phyloP scores from a whole-genome alignment of 1,140 invertebrate genomes.

The Brachionus koreanus region DNA sequence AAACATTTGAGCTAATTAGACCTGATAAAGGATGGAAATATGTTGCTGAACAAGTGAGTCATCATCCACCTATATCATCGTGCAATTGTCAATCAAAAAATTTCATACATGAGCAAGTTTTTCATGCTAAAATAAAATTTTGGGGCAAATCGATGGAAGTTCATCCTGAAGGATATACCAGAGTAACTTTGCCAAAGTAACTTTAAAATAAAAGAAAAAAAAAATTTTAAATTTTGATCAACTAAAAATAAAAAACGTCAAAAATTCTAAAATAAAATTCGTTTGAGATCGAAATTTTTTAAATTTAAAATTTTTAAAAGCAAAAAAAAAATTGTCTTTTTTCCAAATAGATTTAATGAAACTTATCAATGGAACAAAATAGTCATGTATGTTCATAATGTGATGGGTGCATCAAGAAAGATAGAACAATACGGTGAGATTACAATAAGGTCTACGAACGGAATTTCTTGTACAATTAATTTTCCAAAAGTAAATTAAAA shows the following conservation, averaged over 20 bases:
- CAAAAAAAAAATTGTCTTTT: not conserved
- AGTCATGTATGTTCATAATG: constrained; percentile 79
- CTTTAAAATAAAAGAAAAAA: constrained; percentile 38
- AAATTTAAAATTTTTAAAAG: constrained; percentile 11
- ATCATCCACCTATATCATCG: constrained; percentile 57
- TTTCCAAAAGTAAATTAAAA: constrained; percentile 68
- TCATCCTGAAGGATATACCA: constrained; percentile 58
- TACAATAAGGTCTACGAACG: constrained; percentile 64
- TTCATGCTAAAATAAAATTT: constrained; percentile 58
- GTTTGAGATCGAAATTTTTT: not conserved
- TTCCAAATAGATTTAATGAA: constrained; percentile 58
- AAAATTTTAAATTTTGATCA: not conserved
- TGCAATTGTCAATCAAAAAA: constrained; percentile 61
- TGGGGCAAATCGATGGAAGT: constrained; percentile 61
- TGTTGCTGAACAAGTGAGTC: constrained; percentile 65
- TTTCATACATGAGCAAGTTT: constrained; percentile 73
- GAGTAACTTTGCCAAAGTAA: constrained; percentile 59
- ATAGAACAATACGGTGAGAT: constrained; percentile 81
- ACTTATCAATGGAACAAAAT: constrained; percentile 80
- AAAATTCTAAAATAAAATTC: not conserved
- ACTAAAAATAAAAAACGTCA: not conserved
- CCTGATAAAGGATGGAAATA: constrained; percentile 75
- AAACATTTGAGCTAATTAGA: constrained; percentile 65
- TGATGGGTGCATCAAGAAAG: constrained; percentile 73
- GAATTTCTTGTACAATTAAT: constrained; percentile 71